Evolutionary conservation across 2,797 vertebrate genomes (phyloP).

Genomic region (Spinibarbus caldwelli): DNA sequence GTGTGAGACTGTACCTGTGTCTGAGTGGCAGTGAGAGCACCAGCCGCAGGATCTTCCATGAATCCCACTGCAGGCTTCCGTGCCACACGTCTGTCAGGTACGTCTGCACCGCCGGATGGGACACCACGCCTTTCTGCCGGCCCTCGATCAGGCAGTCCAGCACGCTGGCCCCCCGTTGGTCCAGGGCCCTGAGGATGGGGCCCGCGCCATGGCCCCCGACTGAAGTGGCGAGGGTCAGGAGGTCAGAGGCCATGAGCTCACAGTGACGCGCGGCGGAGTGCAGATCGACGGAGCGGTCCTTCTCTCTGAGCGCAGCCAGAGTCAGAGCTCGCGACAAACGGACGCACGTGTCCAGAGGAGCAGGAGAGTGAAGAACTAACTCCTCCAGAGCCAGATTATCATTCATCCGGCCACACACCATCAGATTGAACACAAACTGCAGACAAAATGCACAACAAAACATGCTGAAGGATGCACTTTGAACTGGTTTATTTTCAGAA

Average conservation of each 20-base stretch:
- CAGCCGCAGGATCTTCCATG: conserved; percentile 69
- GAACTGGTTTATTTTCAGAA: background rate
- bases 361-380: conserved; percentile 64
- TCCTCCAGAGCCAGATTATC: conserved; percentile 66
- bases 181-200: conserved; percentile 64
- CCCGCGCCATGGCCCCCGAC: conserved; percentile 56
- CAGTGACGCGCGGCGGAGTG: conserved; percentile 66
- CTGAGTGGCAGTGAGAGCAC: conserved; percentile 67
- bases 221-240: conserved; percentile 65
- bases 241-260: conserved; percentile 68
- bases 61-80: conserved; percentile 64
- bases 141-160: conserved; percentile 70
- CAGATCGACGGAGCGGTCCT: conserved; percentile 66
- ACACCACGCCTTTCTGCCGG: conserved; percentile 67
- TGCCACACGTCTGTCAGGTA: conserved; percentile 72
- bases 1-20: conserved; percentile 53
- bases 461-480: background rate
- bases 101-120: conserved; percentile 70
- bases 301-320: conserved; percentile 66
- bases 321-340: conserved; percentile 68
- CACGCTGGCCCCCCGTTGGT: conserved; percentile 63
- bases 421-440: conserved; percentile 65
- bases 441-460: background rate
- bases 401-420: conserved; percentile 71
- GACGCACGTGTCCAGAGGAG: conserved; percentile 69